A percentile compares a stretch with the other conserved stretches of the same genome.
Conservation (phyloP, 37 sponge, comb jelly and placozoan genomes). For the Halichondria panicea region DNA sequence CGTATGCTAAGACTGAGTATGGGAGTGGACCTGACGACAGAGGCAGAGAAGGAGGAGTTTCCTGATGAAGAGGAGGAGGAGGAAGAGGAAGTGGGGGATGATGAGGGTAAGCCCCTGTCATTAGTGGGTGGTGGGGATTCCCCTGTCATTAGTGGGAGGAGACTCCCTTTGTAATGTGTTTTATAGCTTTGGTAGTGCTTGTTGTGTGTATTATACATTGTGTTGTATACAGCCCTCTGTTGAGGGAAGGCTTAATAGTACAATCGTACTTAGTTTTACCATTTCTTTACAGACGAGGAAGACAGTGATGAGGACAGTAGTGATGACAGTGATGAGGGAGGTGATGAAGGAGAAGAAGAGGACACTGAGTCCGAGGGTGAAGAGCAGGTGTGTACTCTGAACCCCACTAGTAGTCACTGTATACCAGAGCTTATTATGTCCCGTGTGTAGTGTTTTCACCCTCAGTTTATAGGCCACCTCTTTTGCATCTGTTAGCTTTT, state of each 20-base stretch:
- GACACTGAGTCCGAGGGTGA: too few species aligned
- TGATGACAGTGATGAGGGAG: not conserved
- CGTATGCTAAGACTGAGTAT: slow-evolving; percentile 86
- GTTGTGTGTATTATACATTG: not conserved
- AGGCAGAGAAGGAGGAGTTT: slow-evolving; percentile 62
- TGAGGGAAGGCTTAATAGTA: too few species aligned
- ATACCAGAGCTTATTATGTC: too few species aligned
- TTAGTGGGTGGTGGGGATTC: not conserved
- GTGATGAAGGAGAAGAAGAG: too few species aligned
- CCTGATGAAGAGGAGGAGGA: slow-evolving; percentile 51
- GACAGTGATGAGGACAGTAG: not conserved
- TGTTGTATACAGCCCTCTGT: not conserved
- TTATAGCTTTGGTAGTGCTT: too few species aligned
- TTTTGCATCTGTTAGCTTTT: too few species aligned
- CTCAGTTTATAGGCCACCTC: too few species aligned
- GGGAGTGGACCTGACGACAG: slow-evolving; percentile 74
- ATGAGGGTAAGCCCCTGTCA: not conserved
- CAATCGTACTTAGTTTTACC: too few species aligned
- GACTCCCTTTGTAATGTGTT: not conserved
- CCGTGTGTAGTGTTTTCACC: too few species aligned
- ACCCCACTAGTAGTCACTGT: too few species aligned
- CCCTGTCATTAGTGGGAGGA: not conserved
- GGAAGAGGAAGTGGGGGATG: slow-evolving; percentile 42
- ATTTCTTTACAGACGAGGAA: slow-evolving; percentile 6
- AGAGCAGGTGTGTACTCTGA: too few species aligned